Evolutionary conservation across 2,797 vertebrate genomes (phyloP).

Genomic region (Acipenser oxyrinchus): DNA sequence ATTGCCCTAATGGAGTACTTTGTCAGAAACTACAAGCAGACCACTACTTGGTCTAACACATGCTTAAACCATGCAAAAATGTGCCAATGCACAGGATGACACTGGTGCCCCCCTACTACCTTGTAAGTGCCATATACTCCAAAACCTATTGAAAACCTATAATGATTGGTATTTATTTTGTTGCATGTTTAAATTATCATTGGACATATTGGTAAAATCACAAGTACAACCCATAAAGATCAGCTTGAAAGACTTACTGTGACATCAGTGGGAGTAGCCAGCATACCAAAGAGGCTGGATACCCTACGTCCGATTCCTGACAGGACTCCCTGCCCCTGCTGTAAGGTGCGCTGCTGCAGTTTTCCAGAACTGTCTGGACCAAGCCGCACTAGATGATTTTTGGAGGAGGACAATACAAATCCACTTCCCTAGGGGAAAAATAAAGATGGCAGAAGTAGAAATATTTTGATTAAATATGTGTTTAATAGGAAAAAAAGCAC

Average conservation of each 20-base stretch:
- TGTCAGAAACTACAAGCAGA: no score
- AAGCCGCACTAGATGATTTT: constrained; percentile 66
- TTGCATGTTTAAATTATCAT: no score
- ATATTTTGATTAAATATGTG: not conserved
- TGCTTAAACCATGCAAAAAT: no score
- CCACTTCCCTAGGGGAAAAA: constrained; percentile 64
- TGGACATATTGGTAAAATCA: no score
- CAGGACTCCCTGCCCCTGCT: constrained; percentile 83
- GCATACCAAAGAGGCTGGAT: constrained; percentile 87
- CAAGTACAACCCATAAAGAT: no score
- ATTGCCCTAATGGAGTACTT: no score
- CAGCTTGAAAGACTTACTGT: constrained; percentile 53
- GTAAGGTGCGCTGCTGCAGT: constrained; percentile 67
- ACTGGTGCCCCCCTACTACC: no score
- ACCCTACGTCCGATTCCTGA: constrained; percentile 86
- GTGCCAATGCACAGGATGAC: no score
- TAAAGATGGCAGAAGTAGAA: not conserved
- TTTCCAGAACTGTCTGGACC: constrained; percentile 64
- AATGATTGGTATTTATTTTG: not conserved
- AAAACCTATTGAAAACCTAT: not conserved
- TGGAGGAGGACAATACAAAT: constrained; percentile 76
- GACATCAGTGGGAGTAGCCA: constrained; percentile 68
- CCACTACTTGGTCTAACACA: no score
- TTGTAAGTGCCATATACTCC: no score
- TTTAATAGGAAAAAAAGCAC: not conserved